phyloP scores from a whole-genome alignment of 2,113 vertebrate genomes.

The Muscicapa adusta region DNA sequence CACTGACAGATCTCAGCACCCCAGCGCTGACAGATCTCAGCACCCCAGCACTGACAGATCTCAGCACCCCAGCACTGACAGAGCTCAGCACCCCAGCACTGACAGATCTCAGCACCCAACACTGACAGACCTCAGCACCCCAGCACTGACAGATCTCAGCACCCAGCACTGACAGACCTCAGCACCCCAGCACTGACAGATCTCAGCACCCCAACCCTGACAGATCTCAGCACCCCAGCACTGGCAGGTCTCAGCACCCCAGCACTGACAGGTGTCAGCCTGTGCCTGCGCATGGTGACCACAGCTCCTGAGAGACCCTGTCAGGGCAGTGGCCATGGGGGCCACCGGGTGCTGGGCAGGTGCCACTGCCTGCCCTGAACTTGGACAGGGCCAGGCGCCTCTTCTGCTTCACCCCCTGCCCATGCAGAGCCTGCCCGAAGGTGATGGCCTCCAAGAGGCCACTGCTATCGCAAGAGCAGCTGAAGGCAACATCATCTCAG shows the following conservation, averaged over 20 bases:
- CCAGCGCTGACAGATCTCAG: too few species aligned
- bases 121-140: too few species aligned
- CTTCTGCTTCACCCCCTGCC: accelerated
- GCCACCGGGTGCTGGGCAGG: too few species aligned
- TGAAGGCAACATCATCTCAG: background rate
- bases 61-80: too few species aligned
- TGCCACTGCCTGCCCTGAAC: too few species aligned
- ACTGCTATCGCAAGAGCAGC: accelerated
- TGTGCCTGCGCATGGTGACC: accelerated
- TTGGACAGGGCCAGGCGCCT: accelerated
- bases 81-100: too few species aligned
- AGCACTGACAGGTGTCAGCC: accelerated
- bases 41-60: too few species aligned
- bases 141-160: too few species aligned
- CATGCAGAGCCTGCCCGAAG: accelerated
- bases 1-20: accelerated
- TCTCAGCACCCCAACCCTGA: too few species aligned
- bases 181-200: too few species aligned
- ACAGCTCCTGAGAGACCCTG: accelerated
- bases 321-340: background rate
- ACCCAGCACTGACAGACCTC: too few species aligned
- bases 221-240: background rate
- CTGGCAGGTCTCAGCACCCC: accelerated
- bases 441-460: accelerated
- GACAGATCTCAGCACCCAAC: too few species aligned